A percentile compares a stretch with the other conserved stretches of the same genome.
Conservation (phyloP, 2,113 vertebrate genomes). For the Atrichornis clamosus region DNA sequence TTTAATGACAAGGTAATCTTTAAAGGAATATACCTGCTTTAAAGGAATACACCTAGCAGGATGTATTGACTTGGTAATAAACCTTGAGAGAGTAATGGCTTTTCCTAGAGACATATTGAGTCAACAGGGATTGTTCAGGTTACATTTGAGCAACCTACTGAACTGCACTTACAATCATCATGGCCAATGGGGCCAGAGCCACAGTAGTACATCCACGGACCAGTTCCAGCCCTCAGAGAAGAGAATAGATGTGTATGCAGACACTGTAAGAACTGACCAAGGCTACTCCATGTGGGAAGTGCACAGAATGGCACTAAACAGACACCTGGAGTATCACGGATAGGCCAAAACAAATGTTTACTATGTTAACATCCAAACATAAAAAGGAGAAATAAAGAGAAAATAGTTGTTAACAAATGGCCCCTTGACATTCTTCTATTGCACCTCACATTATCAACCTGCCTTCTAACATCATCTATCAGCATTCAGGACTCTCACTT, state of each 20-base stretch:
- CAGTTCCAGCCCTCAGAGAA: not conserved
- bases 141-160: not conserved
- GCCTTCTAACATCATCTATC: not conserved
- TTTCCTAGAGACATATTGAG: not conserved
- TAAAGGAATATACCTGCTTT: not conserved
- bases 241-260: not conserved
- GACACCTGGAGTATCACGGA: accelerated
- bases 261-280: not conserved
- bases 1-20: not conserved
- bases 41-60: not conserved
- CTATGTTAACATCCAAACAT: not conserved
- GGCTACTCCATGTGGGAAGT: not conserved
- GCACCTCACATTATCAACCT: not conserved
- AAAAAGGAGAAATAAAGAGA: not conserved
- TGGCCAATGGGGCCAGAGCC: not conserved
- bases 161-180: not conserved
- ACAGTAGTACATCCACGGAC: accelerated
- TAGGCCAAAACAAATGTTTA: not conserved
- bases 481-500: not conserved
- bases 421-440: not conserved
- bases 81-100: not conserved
- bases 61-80: not conserved
- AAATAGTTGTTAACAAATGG: not conserved
- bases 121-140: not conserved
- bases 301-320: too few relatives aligned